These are phyloP conservation scores for Chondrosia reniformis DNA, from an alignment of 37 sponge, comb jelly and placozoan genomes.

Conservation along the genomic window DNA sequence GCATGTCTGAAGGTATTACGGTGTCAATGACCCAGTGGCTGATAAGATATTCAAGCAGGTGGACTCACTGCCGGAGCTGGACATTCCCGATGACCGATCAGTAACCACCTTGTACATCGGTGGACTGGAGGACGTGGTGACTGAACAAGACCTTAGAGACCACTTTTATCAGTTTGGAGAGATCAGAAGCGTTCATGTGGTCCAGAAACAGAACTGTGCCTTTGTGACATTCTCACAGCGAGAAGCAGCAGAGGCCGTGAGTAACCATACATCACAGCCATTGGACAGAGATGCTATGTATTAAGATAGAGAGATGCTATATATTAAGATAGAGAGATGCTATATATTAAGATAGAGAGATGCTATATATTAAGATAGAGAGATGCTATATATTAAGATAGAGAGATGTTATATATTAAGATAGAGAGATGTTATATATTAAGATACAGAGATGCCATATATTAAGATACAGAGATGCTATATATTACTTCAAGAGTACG, in stretches of 20 bases:
- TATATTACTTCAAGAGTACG: neutral
- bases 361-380: too few relatives aligned
- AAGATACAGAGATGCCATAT: too few relatives aligned
- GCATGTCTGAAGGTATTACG: constrained; percentile 64
- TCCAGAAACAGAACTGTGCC: constrained; percentile 84
- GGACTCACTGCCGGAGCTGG: constrained; percentile 55
- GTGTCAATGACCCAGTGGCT: constrained; percentile 94
- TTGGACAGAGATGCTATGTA: too few relatives aligned
- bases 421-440: too few relatives aligned
- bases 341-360: too few relatives aligned
- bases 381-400: too few relatives aligned
- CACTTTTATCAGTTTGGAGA: constrained; percentile 96
- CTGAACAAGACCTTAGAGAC: constrained; percentile 82
- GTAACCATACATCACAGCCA: too few relatives aligned
- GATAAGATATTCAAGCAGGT: constrained; percentile 77
- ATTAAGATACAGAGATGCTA: too few relatives aligned
- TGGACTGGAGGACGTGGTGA: constrained; percentile 68
- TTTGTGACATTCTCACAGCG: constrained; percentile 84
- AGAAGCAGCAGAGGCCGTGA: constrained; percentile 68
- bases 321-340: too few relatives aligned
- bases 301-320: too few relatives aligned
- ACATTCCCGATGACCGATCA: constrained; percentile 73
- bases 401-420: too few relatives aligned
- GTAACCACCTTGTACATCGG: constrained; percentile 94
- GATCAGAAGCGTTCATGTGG: constrained; percentile 64